Evolutionary conservation across 1,140 invertebrate genomes (phyloP), one percentile per base, ranked within the genome.

Genomic region (Zaprionus lachaisei): DNA sequence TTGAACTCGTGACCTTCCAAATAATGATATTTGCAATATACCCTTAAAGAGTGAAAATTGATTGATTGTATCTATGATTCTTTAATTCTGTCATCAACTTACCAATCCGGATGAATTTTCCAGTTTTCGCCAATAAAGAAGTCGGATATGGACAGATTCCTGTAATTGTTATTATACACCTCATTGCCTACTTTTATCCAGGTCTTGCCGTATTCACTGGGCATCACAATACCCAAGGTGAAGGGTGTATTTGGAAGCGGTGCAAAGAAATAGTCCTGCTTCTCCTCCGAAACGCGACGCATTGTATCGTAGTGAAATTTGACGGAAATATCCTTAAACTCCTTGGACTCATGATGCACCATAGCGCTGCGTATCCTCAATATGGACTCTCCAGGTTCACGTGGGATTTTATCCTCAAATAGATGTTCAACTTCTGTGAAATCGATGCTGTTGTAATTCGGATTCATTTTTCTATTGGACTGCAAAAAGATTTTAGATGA

Each of bases 371-470:
- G 94, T 38, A 98, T 94, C 81, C 82, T 91, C 75, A 85, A 93
- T 81, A 93, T 94, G 72, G 93, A 94, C 69, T 93, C 92, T 69
- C 93, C 95, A 2, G 94, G 83, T 76, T 94, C 86, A 4, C 94
- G 86, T 0, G 94, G 92, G 22, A 57, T 67, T 17, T 73, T 37
- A 55, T 95, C 95, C 79, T 96, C 95, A 78, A 97, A 95, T 6
- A 97, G 94, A 72, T 98, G 95, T 93, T 99, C 98, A 15, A 99
- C 96, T 94, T 99, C 98, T 0, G 96, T 96, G n/a, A 99, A 94
- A 93, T 99, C 98, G 24, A 99, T 96, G 86, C 97, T 99, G 93
- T 99, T 98, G 93, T 98, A 99, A 92, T 98, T 98, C n/a, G 96
- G 95, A 93, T 98, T 98, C 24, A 98, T 93, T 54, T 84, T 95